These are phyloP conservation scores for Myzus persicae DNA, from an alignment of 1,140 invertebrate species.

Conservation along the genomic window DNA sequence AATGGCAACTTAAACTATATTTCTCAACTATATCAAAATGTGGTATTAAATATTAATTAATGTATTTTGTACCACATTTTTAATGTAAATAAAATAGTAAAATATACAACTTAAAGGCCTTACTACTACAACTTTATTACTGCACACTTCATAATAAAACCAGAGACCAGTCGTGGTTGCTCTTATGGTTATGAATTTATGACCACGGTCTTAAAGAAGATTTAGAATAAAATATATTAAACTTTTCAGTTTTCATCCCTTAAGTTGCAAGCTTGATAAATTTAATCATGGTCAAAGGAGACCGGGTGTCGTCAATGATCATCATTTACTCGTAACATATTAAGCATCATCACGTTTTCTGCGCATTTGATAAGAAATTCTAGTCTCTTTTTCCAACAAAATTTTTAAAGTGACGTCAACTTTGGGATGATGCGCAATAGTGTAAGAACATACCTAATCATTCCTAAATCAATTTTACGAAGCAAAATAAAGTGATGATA, in stretches of 20 bases:
- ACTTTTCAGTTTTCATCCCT: background rate
- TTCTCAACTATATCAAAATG: no score
- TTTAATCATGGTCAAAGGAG: no score
- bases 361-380: background rate
- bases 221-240: no score
- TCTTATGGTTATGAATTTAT: no score
- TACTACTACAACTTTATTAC: no score
- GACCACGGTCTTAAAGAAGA: no score
- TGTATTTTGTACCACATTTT: background rate
- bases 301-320: no score
- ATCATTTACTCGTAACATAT: background rate
- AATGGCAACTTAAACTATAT: background rate
- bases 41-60: background rate
- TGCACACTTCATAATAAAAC: no score
- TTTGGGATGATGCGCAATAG: background rate
- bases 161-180: no score
- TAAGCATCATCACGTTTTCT: background rate
- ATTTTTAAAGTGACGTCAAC: background rate
- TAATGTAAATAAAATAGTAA: no score
- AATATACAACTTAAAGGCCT: no score
- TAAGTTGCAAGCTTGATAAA: slow-evolving; percentile 7
- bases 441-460: background rate
- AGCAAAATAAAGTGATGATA: slow-evolving; percentile 9
- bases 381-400: background rate
- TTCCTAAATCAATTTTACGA: background rate